Conservation (phyloP, 2,797 vertebrate genomes). For the Arrhamphus sclerolepis region DNA sequence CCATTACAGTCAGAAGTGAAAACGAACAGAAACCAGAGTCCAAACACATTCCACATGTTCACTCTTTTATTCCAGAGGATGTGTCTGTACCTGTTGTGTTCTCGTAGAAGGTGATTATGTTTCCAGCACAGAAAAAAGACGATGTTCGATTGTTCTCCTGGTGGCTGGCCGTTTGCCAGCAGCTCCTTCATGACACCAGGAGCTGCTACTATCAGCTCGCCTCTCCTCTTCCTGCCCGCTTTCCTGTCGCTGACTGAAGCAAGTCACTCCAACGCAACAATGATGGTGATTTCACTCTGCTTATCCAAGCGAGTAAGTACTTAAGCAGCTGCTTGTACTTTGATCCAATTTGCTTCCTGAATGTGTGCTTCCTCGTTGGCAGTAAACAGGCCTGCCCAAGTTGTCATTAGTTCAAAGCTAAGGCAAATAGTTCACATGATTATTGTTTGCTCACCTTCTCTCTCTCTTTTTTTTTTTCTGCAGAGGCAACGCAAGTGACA, state of each 20-base stretch:
- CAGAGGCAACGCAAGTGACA: not conserved
- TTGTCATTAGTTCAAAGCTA: conserved; percentile 75
- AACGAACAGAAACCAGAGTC: too few species aligned
- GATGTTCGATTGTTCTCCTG: conserved; percentile 81
- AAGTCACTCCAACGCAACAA: conserved; percentile 82
- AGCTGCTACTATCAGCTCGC: conserved; percentile 79
- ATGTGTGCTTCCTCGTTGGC: conserved; percentile 80
- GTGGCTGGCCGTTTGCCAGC: conserved; percentile 78
- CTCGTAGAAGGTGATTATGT: conserved; percentile 82
- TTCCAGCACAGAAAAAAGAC: conserved; percentile 78
- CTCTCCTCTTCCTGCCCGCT: conserved; percentile 82
- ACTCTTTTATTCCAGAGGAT: conserved; percentile 74
- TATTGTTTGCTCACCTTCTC: conserved; percentile 76
- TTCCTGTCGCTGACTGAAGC: conserved; percentile 81
- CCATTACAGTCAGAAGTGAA: too few species aligned
- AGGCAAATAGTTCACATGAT: conserved; percentile 79
- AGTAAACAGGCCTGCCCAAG: conserved; percentile 81
- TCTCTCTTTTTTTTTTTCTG: conserved; percentile 51
- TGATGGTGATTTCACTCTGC: conserved; percentile 83
- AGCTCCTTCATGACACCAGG: conserved; percentile 82
- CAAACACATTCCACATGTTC: conserved; percentile 41
- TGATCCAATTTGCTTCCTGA: conserved; percentile 85
- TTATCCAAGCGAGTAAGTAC: conserved; percentile 83
- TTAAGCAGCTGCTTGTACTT: conserved; percentile 81
- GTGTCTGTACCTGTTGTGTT: conserved; percentile 79